phyloP scores from a whole-genome alignment of 2,113 vertebrate species.

The Apus apus region DNA sequence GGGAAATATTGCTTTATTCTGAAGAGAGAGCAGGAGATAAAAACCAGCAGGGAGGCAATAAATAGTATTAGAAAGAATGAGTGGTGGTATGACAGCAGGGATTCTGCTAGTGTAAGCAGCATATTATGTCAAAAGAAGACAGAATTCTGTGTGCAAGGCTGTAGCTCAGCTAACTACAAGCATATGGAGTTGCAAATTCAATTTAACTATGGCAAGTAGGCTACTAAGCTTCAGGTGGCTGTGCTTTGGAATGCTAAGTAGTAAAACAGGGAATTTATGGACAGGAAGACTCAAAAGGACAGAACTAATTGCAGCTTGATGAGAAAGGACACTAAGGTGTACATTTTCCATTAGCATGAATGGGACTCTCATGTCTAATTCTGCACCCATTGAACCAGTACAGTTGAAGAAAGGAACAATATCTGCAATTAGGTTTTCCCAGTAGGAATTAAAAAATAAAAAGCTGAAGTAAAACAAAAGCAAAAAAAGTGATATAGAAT shows the following conservation, averaged over 20 bases:
- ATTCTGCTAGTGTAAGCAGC: slow-evolving; percentile 25
- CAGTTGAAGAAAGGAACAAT: neutral
- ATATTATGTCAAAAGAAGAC: neutral
- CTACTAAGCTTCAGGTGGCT: neutral
- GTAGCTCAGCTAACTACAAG: neutral
- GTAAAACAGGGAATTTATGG: neutral
- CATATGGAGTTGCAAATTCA: slow-evolving; percentile 4
- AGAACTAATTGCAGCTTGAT: neutral
- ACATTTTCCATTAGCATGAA: neutral
- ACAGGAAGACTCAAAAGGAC: neutral
- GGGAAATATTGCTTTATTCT: neutral
- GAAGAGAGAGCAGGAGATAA: neutral
- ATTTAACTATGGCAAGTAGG: neutral
- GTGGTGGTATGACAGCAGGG: neutral
- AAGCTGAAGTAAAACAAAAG: neutral
- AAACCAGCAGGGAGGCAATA: neutral
- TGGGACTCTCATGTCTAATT: neutral
- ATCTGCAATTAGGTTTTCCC: neutral
- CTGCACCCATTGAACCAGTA: neutral
- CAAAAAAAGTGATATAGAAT: neutral
- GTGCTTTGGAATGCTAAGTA: neutral
- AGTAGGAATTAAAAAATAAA: neutral
- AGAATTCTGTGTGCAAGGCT: neutral
- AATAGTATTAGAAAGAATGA: neutral
- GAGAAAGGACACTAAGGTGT: neutral